Percentiles rank a stretch among this genome's conserved stretches.
Evolutionary conservation across 2,888 invertebrate genomes (phyloP).

Genomic region (Thymelicus sylvestris): DNA sequence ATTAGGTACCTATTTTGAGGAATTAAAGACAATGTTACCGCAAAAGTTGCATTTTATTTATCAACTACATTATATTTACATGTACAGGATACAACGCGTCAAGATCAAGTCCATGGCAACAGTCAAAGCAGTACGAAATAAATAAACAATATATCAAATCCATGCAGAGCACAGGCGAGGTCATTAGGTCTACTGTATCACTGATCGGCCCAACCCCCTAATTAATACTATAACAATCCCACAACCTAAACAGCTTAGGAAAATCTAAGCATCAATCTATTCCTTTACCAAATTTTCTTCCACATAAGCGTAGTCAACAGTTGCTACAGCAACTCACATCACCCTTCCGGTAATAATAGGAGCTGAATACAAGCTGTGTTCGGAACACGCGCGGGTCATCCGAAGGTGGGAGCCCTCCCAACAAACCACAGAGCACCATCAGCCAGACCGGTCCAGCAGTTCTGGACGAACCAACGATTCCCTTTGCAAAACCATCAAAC

Average conservation of each 20-base stretch:
- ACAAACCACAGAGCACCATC: conserved; percentile 24
- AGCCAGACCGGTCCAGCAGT: conserved; percentile 31
- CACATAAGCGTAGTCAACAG: conserved; percentile 30
- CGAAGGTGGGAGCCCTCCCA: conserved; percentile 23
- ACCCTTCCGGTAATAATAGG: conserved; percentile 16
- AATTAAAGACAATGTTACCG: conserved; percentile 51
- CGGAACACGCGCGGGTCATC: conserved; percentile 15
- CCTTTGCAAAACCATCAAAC: background rate
- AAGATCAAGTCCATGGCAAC: conserved; percentile 82
- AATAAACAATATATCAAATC: conserved; percentile 63
- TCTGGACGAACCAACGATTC: conserved; percentile 17
- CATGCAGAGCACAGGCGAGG: conserved; percentile 57
- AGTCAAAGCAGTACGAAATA: conserved; percentile 78
- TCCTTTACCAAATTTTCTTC: conserved; percentile 14
- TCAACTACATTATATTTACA: conserved; percentile 77
- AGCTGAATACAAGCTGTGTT: conserved; percentile 27
- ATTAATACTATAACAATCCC: conserved; percentile 40
- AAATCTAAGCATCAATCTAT: conserved; percentile 20
- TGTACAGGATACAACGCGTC: conserved; percentile 79
- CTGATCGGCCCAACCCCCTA: conserved; percentile 51
- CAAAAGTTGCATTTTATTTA: conserved; percentile 78
- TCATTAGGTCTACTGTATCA: conserved; percentile 56
- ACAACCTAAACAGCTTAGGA: conserved; percentile 39
- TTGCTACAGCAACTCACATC: conserved; percentile 28
- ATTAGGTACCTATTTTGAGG: background rate